Evolutionary conservation across 2,113 vertebrate genomes (phyloP), one percentile per base, ranked within the genome.

Genomic region (Beaufortia kweichowensis): DNA sequence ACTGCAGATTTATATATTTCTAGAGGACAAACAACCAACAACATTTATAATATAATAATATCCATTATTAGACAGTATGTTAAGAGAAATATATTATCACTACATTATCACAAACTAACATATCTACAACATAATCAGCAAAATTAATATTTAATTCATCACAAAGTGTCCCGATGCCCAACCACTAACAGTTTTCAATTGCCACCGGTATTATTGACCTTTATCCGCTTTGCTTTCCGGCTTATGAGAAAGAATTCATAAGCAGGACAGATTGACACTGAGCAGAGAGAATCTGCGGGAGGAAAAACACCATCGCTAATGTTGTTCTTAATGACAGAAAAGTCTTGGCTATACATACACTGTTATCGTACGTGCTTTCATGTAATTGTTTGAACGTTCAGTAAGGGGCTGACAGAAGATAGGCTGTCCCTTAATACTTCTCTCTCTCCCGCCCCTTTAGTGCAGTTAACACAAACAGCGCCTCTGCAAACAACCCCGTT

Each of bases 161-260:
- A 43, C 31, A 46, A 56, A 68, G 46, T 41, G 70, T 82, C 53
- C 41, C 14, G 31, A 61, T 77, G 71, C 24, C 48, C 26, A 6
- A 48, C 39, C 24, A 4, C 29, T 15, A 82, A 46, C 79, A 79
- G 79, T 79, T 84, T 82, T 90, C 85, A 90, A 90, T 90, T 85
- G 85, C 81, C 86, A 85, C 84, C 48, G 75, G 87, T 87, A 88
- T 90, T 90, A 89, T 85, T 90, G 87, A 87, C 90, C 87, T 86
- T 85, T 83, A 82, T 80, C 81, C 89, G 91, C 91, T 91, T n/a
- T 90, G 87, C 87, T 89, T 88, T 91, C 56, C 81, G 65, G 74
- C 77, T 61, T 75, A 90, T 60, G 70, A 81, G 71, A 55, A 66
- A 77, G 79, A 76, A 80, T 76, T 77, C 83, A 83, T 84, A 85